Evolutionary conservation across 2,113 vertebrate genomes (phyloP).

Genomic region (Macquaria ambigua): DNA sequence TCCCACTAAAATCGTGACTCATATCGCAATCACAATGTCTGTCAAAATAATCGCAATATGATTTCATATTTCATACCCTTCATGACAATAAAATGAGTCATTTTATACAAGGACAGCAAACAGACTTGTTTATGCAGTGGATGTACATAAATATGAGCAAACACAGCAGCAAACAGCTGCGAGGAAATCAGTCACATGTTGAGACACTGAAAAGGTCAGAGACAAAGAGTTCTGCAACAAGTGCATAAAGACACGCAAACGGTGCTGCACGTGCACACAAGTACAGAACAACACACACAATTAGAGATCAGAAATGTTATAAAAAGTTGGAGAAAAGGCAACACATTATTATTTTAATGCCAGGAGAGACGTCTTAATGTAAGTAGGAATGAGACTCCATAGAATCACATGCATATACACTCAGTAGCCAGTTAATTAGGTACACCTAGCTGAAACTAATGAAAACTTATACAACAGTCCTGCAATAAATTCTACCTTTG

Average conservation of each 20-base stretch:
- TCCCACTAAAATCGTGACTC: no score
- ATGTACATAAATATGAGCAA: background rate
- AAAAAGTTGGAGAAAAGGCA: no score
- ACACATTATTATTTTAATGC: no score
- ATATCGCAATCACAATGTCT: no score
- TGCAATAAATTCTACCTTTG: no score
- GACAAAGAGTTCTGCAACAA: conserved; percentile 5
- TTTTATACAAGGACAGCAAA: background rate
- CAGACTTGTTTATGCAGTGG: background rate
- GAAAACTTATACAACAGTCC: no score
- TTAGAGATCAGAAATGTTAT: background rate
- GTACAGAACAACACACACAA: background rate
- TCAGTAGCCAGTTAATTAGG: no score
- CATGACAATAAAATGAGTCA: background rate
- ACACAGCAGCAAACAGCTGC: background rate
- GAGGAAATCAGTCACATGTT: background rate
- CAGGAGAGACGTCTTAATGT: no score
- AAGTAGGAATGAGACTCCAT: no score
- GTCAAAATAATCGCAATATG: no score
- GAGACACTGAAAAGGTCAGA: background rate
- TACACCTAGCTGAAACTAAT: no score
- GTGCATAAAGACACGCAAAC: background rate
- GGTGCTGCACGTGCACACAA: background rate
- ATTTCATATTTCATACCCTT: background rate
- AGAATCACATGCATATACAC: no score